Percentiles rank a stretch among this genome's conserved stretches.
Evolutionary conservation across 2,888 invertebrate genomes (phyloP).

Genomic region (Augiades crinisus): DNA sequence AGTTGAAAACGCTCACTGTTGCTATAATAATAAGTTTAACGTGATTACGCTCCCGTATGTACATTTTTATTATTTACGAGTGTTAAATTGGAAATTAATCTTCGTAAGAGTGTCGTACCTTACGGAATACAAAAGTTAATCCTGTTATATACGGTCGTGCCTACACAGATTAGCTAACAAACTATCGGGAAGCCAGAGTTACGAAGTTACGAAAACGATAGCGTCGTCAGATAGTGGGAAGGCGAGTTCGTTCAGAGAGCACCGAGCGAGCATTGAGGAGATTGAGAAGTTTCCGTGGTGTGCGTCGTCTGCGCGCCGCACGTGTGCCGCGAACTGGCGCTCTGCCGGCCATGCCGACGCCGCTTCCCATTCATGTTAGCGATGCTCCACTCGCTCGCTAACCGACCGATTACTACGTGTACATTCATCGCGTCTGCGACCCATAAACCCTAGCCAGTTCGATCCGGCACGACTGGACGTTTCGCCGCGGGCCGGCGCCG

Average conservation of each 20-base stretch:
- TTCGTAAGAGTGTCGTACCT: no score
- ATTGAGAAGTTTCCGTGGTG: constrained; percentile 30
- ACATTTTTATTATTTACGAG: constrained; percentile 2
- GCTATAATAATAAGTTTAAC: constrained; percentile 53
- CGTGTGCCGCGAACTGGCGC: constrained; percentile 62
- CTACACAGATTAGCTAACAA: no score
- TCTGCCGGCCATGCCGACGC: constrained; percentile 38
- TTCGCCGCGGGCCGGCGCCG: constrained; percentile 32
- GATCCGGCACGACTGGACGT: constrained; percentile 39
- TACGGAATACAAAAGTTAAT: no score
- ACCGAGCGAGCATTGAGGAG: no score
- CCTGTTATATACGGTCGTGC: no score
- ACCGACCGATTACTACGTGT: constrained; percentile 35
- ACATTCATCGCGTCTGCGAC: constrained; percentile 46
- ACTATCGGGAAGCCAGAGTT: no score
- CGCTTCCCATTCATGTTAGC: constrained; percentile 60
- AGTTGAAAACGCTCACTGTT: constrained; percentile 64
- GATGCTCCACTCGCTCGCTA: constrained; percentile 47
- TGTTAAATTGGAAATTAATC: neutral
- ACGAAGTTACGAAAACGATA: no score
- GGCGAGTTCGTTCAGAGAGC: no score
- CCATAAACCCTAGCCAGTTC: constrained; percentile 45
- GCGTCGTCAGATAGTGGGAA: neutral
- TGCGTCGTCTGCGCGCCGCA: constrained; percentile 46
- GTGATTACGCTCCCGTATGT: constrained; percentile 12